phyloP scores from a whole-genome alignment of 2,797 vertebrate species.

The Lates japonicus region DNA sequence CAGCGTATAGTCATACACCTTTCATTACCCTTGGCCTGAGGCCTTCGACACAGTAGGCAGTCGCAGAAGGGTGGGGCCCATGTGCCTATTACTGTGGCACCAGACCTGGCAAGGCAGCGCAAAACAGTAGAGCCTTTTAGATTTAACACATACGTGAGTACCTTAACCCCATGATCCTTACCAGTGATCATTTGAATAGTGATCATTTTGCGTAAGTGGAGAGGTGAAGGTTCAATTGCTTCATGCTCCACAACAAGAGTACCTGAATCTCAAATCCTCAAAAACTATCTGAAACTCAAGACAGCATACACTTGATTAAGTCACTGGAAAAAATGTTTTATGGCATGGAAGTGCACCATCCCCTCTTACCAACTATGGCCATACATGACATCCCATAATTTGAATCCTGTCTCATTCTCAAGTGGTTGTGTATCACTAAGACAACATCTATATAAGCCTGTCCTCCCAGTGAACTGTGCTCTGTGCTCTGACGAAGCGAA shows the following conservation, averaged over 20 bases:
- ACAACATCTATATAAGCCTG: constrained; percentile 83
- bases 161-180: neutral
- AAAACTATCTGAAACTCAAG: constrained; percentile 61
- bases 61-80: constrained; percentile 74
- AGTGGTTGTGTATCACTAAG: constrained; percentile 74
- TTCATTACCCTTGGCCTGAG: constrained; percentile 82
- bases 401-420: constrained; percentile 51
- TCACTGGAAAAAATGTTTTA: constrained; percentile 23
- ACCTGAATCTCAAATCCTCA: constrained; percentile 44
- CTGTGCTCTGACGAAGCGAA: constrained; percentile 77
- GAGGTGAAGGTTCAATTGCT: constrained; percentile 21
- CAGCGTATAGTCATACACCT: constrained; percentile 81
- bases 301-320: constrained; percentile 51
- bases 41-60: constrained; percentile 83
- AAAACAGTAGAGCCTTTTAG: constrained; percentile 23
- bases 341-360: constrained; percentile 1
- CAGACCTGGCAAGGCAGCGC: constrained; percentile 48
- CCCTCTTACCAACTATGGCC: constrained; percentile 16
- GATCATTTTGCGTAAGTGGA: neutral
- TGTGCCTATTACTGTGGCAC: constrained; percentile 65
- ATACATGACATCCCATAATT: constrained; percentile 75
- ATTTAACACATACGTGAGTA: constrained; percentile 18
- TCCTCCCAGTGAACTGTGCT: constrained; percentile 86
- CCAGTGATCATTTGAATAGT: neutral
- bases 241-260: constrained; percentile 31